These are phyloP conservation scores for Eretmochelys imbricata DNA, from an alignment of 2,113 vertebrate genomes.

Conservation along the genomic window DNA sequence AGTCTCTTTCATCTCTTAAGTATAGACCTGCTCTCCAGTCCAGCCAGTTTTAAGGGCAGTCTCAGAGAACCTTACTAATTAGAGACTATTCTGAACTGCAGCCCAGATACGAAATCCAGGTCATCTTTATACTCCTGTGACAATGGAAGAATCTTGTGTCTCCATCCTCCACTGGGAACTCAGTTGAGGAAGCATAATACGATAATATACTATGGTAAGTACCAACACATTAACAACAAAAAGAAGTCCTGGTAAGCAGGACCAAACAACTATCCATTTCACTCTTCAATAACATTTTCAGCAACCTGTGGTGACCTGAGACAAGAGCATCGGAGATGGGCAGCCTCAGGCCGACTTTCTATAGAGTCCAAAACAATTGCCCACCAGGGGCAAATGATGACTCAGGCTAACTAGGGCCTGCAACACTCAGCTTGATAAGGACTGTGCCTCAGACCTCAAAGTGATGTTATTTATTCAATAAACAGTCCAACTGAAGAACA, in stretches of 20 bases:
- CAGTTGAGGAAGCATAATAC: neutral
- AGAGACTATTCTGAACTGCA: neutral
- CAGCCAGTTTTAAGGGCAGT: constrained; percentile 7
- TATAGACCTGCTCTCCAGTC: neutral
- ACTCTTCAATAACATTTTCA: neutral
- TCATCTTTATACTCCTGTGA: neutral
- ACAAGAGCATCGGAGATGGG: neutral
- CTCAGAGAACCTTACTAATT: neutral
- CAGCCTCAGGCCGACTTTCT: neutral
- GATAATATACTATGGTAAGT: neutral
- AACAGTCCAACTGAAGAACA: neutral
- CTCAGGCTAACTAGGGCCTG: neutral
- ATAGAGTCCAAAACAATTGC: neutral
- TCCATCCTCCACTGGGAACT: neutral
- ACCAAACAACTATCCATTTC: neutral
- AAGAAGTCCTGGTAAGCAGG: neutral
- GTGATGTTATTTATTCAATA: neutral
- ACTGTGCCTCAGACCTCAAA: neutral
- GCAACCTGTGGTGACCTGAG: neutral
- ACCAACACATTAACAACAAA: neutral
- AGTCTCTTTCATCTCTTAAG: neutral
- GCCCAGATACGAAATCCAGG: neutral
- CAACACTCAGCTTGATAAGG: neutral
- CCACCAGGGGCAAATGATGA: neutral
- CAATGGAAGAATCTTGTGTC: neutral